These are phyloP conservation scores for Cheiracanthium punctorium DNA, from an alignment of 2,888 invertebrate species.

Conservation along the genomic window DNA sequence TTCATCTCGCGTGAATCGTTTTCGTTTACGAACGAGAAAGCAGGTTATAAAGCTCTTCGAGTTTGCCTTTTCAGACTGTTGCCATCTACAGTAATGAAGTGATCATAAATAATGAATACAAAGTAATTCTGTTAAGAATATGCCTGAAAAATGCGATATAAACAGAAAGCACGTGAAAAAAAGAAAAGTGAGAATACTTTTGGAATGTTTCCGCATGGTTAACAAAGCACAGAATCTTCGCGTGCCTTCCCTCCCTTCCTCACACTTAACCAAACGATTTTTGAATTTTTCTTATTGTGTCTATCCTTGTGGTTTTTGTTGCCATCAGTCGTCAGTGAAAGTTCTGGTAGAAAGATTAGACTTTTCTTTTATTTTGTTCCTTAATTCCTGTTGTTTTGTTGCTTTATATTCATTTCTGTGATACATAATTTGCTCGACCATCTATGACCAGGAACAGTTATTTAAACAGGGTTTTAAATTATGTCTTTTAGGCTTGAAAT, in stretches of 20 bases:
- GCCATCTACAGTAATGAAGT: slow-evolving; percentile 25
- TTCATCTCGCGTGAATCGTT: not conserved
- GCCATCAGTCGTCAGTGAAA: not conserved
- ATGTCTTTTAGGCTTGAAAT: too few species aligned
- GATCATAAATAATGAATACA: slow-evolving; percentile 7
- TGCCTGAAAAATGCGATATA: slow-evolving; percentile 12
- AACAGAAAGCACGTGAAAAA: slow-evolving; percentile 4
- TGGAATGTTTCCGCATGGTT: slow-evolving; percentile 47
- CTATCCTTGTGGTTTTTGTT: not conserved
- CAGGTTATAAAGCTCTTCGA: not conserved
- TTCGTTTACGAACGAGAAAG: not conserved
- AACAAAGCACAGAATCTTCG: slow-evolving; percentile 24
- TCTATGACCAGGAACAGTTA: not conserved
- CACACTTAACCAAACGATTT: not conserved
- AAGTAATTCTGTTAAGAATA: not conserved
- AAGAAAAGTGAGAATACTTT: not conserved
- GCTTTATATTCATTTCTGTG: not conserved
- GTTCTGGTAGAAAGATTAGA: not conserved
- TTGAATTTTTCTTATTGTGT: slow-evolving; percentile 7
- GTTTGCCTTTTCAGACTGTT: not conserved
- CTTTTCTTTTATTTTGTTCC: not conserved
- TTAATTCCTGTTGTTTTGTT: not conserved
- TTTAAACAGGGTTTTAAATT: not conserved
- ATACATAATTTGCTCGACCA: not conserved
- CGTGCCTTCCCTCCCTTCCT: slow-evolving; percentile 26